phyloP scores from a whole-genome alignment of 2,888 invertebrate genomes.

The Cartodere bifasciata region DNA sequence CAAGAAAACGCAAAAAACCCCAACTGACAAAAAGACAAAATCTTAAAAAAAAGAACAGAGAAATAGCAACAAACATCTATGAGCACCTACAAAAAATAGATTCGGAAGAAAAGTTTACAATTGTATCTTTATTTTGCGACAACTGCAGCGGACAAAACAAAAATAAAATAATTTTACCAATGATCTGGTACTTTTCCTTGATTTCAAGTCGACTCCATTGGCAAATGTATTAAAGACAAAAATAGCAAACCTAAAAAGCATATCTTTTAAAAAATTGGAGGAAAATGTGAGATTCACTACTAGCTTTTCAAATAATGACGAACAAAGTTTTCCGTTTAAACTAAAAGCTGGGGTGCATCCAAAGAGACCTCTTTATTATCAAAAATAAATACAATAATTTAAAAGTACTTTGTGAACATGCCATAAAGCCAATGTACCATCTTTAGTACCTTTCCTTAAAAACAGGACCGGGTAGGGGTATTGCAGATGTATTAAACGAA shows the following conservation, averaged over 20 bases:
- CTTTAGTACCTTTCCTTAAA: not conserved
- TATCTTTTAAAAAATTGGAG: not conserved
- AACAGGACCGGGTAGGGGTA: not conserved
- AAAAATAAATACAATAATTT: not conserved
- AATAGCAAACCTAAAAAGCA: not conserved
- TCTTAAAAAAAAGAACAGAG: too few species aligned
- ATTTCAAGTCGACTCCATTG: not conserved
- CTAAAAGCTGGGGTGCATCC: not conserved
- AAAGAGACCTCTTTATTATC: not conserved
- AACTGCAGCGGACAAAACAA: constrained; percentile 1
- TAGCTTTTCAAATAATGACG: not conserved
- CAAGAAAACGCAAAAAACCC: too few species aligned
- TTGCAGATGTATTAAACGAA: not conserved
- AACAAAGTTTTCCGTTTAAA: not conserved
- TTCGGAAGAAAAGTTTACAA: not conserved
- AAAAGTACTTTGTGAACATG: not conserved
- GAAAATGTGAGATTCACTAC: not conserved
- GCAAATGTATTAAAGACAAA: not conserved
- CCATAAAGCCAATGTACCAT: not conserved
- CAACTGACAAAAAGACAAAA: too few species aligned
- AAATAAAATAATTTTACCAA: not conserved
- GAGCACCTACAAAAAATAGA: not conserved
- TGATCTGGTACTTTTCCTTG: not conserved
- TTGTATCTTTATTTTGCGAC: constrained; percentile 1
- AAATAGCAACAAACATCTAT: not conserved